Base-by-base conservation (phyloP, 2,797 vertebrate species). In the Parambassis ranga region DNA sequence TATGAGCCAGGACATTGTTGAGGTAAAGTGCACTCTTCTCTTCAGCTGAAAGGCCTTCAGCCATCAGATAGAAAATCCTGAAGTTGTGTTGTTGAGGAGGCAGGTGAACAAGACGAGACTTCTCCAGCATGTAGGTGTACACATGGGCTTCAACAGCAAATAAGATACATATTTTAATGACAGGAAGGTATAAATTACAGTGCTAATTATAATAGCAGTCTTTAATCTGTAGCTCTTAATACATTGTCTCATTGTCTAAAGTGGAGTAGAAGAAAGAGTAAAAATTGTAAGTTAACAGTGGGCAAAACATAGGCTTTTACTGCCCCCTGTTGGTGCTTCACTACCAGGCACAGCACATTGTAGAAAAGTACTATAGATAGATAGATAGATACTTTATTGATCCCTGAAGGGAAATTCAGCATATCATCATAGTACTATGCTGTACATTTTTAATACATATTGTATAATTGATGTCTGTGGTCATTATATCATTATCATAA, bases 101-200 rank as follows among this genome's bases (percentile, higher is more conserved):
- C 30, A 89, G 90, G 33, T 79, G 84, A 75, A 94, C 64, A 20
- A 97, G 87, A 32, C 94, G 94, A 23, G 94, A 92, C 86, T 96
- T 98, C 90, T 98, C 96, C 88, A 98, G 89, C 94, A 97, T 95
- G 59, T 96, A 95, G 2, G 94, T 90, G 84, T 91, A 85, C 67
- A 98, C 85, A 52, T 89, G 95, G 39, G 94, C 97, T 98, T 83
- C 18, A 80, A 82, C 19, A 77, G 24, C 41, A 71, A 57, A 62
- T n/a, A n/a, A n/a, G n/a, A n/a, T n/a, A 24, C 22, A 19, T 32
- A 39, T 16, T 26, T 19, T 10, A 35, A 23, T 10, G 20, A 30
- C 6, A 47, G 1, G 8, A 36, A 4, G 14, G 7, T 22, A 52
- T 8, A 10, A 39, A 58, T 37, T 1, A 10, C 36, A 36, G n/a